Conservation (phyloP, 2,888 invertebrate genomes). For the Anagyrus pseudococci region DNA sequence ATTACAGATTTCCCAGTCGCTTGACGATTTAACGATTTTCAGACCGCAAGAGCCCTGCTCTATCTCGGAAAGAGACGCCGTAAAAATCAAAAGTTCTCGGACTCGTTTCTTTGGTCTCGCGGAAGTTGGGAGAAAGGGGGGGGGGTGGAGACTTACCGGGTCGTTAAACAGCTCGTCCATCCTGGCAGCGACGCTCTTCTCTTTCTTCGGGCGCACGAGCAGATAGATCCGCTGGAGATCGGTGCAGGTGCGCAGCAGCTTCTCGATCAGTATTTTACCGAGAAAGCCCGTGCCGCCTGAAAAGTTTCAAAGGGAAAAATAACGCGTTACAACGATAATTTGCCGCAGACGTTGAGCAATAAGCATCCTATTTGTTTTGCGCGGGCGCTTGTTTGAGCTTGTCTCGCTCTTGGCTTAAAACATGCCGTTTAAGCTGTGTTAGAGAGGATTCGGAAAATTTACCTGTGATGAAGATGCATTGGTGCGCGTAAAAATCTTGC, state of each 20-base stretch:
- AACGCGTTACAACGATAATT: not conserved
- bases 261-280: constrained; percentile 68
- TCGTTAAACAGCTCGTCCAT: constrained; percentile 69
- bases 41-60: no score
- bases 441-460: no score
- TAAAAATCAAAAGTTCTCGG: no score
- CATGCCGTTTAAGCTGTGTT: no score
- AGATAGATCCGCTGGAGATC: constrained; percentile 65
- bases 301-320: not conserved
- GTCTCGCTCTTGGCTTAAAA: not conserved
- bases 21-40: no score
- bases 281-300: constrained; percentile 63
- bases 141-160: constrained; percentile 63
- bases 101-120: no score
- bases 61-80: no score
- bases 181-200: constrained; percentile 64
- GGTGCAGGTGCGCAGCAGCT: constrained; percentile 67
- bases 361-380: not conserved
- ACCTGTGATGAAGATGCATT: constrained; percentile 55
- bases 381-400: not conserved
- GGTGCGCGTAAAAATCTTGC: constrained; percentile 54
- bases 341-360: no score
- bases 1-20: no score
- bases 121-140: no score
- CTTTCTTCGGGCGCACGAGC: constrained; percentile 66